Conservation (phyloP, 2,113 vertebrate genomes). For the Chaetodon auriga region DNA sequence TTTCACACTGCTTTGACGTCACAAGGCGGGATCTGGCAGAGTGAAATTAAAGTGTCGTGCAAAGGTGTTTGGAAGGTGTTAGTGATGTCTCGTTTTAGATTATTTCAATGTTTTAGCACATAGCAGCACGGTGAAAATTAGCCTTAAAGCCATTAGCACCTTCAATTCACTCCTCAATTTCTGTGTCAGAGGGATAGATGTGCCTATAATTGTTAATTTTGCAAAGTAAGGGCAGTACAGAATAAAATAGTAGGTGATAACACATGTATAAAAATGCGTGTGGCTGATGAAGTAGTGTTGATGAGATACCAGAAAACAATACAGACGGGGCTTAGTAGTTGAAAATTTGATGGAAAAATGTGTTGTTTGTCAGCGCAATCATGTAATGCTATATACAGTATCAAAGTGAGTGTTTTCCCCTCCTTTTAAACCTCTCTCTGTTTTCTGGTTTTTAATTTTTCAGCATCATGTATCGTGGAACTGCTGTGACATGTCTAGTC, state of each 20-base stretch:
- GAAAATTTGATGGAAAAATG: not conserved
- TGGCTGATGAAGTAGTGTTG: not conserved
- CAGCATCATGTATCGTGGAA: conserved; percentile 37
- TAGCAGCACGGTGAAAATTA: conserved; percentile 6
- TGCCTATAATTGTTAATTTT: conserved; percentile 17
- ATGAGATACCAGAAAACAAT: not conserved
- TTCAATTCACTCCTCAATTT: not conserved
- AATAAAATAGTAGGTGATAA: conserved; percentile 16
- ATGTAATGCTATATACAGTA: not conserved
- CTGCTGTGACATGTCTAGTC: conserved; percentile 29
- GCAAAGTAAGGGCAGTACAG: not conserved
- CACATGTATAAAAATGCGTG: not conserved
- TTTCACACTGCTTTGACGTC: conserved; percentile 59
- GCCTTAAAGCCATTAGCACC: conserved; percentile 18
- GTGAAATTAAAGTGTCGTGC: conserved; percentile 56
- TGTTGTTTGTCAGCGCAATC: not conserved
- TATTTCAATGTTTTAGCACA: conserved; percentile 19
- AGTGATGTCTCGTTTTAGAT: conserved; percentile 66
- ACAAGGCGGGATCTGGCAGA: conserved; percentile 29
- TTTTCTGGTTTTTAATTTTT: conserved; percentile 34
- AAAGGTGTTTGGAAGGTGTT: conserved; percentile 72
- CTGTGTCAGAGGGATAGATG: conserved; percentile 5
- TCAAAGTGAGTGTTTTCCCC: not conserved
- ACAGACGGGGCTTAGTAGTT: not conserved
- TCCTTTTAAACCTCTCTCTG: not conserved